These are phyloP conservation scores for Neodiprion lecontei DNA, from an alignment of 1,140 invertebrate genomes.

Conservation along the genomic window DNA sequence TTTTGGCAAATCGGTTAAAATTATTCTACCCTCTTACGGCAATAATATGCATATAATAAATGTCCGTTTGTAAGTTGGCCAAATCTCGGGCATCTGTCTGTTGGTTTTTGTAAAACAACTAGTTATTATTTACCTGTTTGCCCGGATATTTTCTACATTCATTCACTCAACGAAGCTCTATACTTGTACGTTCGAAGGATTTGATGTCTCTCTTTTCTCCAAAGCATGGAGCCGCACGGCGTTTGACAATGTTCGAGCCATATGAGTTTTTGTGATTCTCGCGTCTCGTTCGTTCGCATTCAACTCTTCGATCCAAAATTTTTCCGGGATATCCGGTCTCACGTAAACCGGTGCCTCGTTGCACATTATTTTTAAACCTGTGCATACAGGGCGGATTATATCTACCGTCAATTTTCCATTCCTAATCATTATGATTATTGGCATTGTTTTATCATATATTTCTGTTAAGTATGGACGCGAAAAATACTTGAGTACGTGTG, in stretches of 20 bases:
- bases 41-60: too few relatives aligned
- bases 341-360: constrained; percentile 40
- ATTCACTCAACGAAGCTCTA: too few relatives aligned
- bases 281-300: constrained; percentile 24
- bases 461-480: neutral
- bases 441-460: neutral
- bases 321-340: constrained; percentile 35
- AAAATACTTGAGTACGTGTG: neutral
- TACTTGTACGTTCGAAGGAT: neutral
- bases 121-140: neutral
- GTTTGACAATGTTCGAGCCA: constrained; percentile 42
- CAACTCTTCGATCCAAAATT: constrained; percentile 25
- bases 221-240: constrained; percentile 36
- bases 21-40: too few relatives aligned
- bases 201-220: constrained; percentile 26
- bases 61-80: too few relatives aligned
- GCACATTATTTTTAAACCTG: constrained; percentile 40
- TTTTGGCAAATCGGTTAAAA: too few relatives aligned
- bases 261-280: constrained; percentile 37
- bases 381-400: constrained; percentile 18
- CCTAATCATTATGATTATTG: neutral
- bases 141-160: neutral
- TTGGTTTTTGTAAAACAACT: too few relatives aligned
- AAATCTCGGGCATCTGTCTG: too few relatives aligned
- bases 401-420: constrained; percentile 18